Percentiles rank a stretch among this genome's conserved stretches.
Evolutionary conservation across 2,113 vertebrate genomes (phyloP).

Genomic region (Barbus barbus): DNA sequence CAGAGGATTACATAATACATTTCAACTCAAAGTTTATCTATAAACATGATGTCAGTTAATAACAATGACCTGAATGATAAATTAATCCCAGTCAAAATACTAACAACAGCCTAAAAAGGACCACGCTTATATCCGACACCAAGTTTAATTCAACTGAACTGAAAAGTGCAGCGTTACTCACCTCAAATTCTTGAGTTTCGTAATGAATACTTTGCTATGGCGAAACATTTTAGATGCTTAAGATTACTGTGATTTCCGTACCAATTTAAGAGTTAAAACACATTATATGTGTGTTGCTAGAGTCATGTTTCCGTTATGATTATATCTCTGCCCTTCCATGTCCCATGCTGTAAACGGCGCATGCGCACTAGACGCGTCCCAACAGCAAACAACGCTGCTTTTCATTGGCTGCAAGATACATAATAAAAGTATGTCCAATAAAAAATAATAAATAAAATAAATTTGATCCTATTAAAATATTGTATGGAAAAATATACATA

Average conservation of each 20-base stretch:
- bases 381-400: not conserved
- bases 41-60: not conserved
- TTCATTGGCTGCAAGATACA: not conserved
- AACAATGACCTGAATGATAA: not conserved
- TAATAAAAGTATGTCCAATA: not conserved
- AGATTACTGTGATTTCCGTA: not conserved
- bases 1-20: not conserved
- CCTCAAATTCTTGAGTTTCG: conserved; percentile 66
- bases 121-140: not conserved
- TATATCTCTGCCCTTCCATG: conserved; percentile 14
- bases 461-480: not conserved
- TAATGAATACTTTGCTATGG: conserved; percentile 59
- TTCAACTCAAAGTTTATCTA: not conserved
- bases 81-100: no score
- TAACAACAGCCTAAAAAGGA: not conserved
- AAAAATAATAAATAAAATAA: not conserved
- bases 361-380: not conserved
- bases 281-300: not conserved
- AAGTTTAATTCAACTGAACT: not conserved
- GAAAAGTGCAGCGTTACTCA: conserved; percentile 51
- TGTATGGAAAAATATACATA: not conserved
- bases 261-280: not conserved
- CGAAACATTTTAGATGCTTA: conserved; percentile 66
- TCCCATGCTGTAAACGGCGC: not conserved
- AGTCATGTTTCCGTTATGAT: not conserved